phyloP scores from a whole-genome alignment of 37 sponge, comb jelly and placozoan species.

The Aplysina aerophoba region DNA sequence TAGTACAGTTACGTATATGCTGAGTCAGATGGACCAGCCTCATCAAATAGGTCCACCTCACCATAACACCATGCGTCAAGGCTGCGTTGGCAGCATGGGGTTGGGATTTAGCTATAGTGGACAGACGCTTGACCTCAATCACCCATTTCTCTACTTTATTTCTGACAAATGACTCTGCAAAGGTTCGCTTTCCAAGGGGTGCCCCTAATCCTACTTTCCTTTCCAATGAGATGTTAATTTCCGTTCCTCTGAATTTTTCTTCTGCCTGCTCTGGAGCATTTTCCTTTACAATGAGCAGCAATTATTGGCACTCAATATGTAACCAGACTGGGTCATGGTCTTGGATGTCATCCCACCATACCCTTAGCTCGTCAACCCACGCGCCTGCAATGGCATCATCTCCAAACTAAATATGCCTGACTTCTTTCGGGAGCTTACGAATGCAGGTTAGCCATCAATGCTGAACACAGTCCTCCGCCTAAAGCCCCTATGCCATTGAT shows the following conservation, averaged over 20 bases:
- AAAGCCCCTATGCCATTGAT: too few relatives aligned
- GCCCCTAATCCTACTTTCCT: too few relatives aligned
- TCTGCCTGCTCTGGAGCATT: slow-evolving; percentile 14
- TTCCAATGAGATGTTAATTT: too few relatives aligned
- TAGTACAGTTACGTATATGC: too few relatives aligned
- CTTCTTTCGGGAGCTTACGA: slow-evolving; percentile 2
- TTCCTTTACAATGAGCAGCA: slow-evolving; percentile 11
- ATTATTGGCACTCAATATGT: too few relatives aligned
- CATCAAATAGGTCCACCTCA: slow-evolving; percentile 19
- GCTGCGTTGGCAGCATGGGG: slow-evolving; percentile 24
- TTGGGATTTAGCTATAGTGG: slow-evolving; percentile 6
- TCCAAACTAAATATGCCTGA: slow-evolving; percentile 5
- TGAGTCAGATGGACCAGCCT: too few relatives aligned
- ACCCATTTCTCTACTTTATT: neutral
- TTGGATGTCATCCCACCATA: slow-evolving; percentile 11
- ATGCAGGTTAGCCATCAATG: too few relatives aligned
- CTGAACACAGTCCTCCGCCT: too few relatives aligned
- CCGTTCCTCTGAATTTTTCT: too few relatives aligned
- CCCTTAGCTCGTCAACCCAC: slow-evolving; percentile 8
- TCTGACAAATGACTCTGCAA: neutral
- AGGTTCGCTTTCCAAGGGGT: neutral
- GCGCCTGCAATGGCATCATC: slow-evolving; percentile 17
- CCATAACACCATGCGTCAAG: slow-evolving; percentile 16
- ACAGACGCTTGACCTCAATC: slow-evolving; percentile 6
- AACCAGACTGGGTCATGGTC: too few relatives aligned